Percentiles rank a stretch among this genome's conserved stretches.
phyloP scores from a whole-genome alignment of 2,888 invertebrate species.

The Apodemia duryi region DNA sequence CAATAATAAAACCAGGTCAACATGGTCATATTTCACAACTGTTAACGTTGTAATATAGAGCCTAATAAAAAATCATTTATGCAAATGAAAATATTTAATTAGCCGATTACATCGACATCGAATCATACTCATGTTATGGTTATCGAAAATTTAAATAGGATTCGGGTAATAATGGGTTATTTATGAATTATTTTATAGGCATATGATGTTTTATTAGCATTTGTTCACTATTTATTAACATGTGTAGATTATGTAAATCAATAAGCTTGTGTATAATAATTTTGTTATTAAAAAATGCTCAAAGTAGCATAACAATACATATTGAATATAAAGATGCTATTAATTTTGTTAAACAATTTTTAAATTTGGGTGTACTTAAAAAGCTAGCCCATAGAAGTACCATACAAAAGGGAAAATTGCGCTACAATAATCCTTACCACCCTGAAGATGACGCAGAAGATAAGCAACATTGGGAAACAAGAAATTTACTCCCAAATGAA shows the following conservation, averaged over 20 bases:
- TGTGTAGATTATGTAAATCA: not conserved
- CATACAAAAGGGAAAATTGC: not conserved
- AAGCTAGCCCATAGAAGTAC: not conserved
- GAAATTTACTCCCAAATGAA: not conserved
- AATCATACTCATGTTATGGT: not conserved
- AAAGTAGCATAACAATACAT: not conserved
- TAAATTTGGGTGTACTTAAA: not conserved
- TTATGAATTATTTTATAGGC: not conserved
- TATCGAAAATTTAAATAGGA: not conserved
- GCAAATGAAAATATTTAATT: not conserved
- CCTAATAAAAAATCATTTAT: too few relatives aligned
- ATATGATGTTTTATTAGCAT: not conserved
- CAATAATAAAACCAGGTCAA: too few relatives aligned
- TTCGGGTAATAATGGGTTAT: too few relatives aligned
- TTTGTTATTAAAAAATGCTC: not conserved
- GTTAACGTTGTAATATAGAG: too few relatives aligned
- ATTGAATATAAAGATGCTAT: not conserved
- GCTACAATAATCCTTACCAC: not conserved
- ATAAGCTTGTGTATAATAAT: not conserved
- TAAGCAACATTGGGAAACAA: not conserved
- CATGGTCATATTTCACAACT: too few relatives aligned
- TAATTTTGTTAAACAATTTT: not conserved
- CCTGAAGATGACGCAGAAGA: not conserved
- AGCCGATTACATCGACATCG: not conserved
- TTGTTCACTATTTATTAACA: not conserved